Base-by-base conservation (phyloP, 2,888 invertebrate species). In the Sinelater perroti region DNA sequence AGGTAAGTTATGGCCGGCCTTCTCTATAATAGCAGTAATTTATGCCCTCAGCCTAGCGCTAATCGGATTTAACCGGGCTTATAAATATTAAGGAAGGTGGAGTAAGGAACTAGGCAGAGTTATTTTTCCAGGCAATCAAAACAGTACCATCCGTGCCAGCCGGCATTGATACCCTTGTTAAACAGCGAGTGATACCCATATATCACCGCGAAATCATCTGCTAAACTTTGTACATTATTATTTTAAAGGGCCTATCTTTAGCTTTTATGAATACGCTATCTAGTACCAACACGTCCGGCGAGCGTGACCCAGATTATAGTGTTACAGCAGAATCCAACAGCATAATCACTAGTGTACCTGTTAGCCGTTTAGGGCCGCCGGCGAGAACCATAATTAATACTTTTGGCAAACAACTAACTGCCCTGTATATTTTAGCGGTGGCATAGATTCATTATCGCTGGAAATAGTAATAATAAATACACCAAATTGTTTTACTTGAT, bases 121-220 rank as follows among this genome's bases (percentile, higher is more conserved):
- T 54, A 50, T 59, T 59, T 58, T 58, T 59, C 33, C 59, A 59
- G 59, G 59, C 54, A 59, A 59, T 54, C 49, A 59, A 59, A 59
- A 59, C 54, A 44, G 54, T 54, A 44, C 54, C 50, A 54, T 38
- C 54, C 35, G 53, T 54, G 47, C 59, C 49, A 55, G 33, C 50
- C 50, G 47, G 38, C 50, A 45, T 50, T 54, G 55, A 59, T 59
- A 59, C 50, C 54, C 50, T 59, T 59, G 58, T 59, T 59, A 59
- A 54, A 59, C 59, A 55, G 35, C 35, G 50, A 49, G 47, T n/a
- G n/a, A n/a, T n/a, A 54, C 54, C 44, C 59, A 50, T 59, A 54
- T 59, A 59, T 59, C 59, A 59, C 44, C n/a, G n/a, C n/a, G n/a
- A n/a, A n/a, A n/a, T n/a, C n/a, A 55, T 53, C 50, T 30, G 31